Evolutionary conservation across 2,797 vertebrate species (phyloP).

Genomic region (Hoplostethus mediterraneus): DNA sequence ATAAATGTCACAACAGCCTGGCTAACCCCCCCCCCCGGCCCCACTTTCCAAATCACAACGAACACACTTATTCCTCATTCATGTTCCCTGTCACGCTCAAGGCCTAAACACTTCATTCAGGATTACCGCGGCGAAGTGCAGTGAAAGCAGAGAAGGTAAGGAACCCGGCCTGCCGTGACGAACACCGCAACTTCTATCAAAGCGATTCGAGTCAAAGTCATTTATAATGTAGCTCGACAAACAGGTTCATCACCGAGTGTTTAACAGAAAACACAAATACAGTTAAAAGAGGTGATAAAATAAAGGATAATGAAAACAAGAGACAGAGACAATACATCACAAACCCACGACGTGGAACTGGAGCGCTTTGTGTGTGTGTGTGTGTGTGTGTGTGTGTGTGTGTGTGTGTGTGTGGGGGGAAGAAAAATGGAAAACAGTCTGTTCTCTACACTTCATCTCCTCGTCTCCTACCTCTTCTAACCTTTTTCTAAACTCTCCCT

Average conservation of each 20-base stretch:
- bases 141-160: slow-evolving; percentile 20
- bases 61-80: slow-evolving; percentile 60
- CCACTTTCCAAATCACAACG: slow-evolving; percentile 60
- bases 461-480: slow-evolving; percentile 36
- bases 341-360: too few species aligned
- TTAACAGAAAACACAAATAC: slow-evolving; percentile 9
- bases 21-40: slow-evolving; percentile 37
- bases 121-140: slow-evolving; percentile 43
- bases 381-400: too few species aligned
- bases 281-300: background rate
- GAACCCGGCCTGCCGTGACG: slow-evolving; percentile 10
- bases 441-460: slow-evolving; percentile 35
- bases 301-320: background rate
- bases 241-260: background rate
- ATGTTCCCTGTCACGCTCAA: slow-evolving; percentile 57
- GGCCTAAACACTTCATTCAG: slow-evolving; percentile 58
- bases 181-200: slow-evolving; percentile 19
- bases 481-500: slow-evolving; percentile 59
- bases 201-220: slow-evolving; percentile 19
- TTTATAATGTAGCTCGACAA: slow-evolving; percentile 6
- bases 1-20: slow-evolving; percentile 55
- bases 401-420: too few species aligned
- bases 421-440: slow-evolving; percentile 32
- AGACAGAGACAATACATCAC: background rate
- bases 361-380: too few species aligned